Base-by-base conservation (phyloP, 2,797 vertebrate species). In the Acrocephalus scirpaceus region DNA sequence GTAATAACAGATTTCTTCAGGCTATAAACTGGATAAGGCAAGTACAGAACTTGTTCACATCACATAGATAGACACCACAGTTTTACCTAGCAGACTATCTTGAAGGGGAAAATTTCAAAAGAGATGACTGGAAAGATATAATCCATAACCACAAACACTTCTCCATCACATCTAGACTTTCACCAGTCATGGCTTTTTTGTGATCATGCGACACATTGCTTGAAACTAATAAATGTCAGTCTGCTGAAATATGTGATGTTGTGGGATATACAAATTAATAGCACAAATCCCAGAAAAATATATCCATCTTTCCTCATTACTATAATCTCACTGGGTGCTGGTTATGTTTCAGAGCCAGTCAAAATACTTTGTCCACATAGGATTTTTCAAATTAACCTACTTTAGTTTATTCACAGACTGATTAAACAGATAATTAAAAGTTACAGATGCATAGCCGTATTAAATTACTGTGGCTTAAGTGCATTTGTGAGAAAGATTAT, bases 341-440 rank as follows among this genome's bases (percentile, higher is more conserved):
- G 42, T 58, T 95, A 22, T 54, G 27, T 92, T 97, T 97, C 90
- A 96, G 84, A 97, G 82, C 38, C 74, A 95, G 90, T 95, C 80
- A 93, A 96, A 97, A 97, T 80, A 92, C 89, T 97, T 96, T 10
- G 10, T 96, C 22, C 83, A 95, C 96, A 77, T 69, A 97, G 64
- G 73, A 95, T 96, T 96, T 96, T 78, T 94, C 72, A 97, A 98
- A 97, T 96, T 97, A 97, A 97, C 93, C 87, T 95, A 96, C 93
- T 96, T 97, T 91, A 89, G 81, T 95, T 97, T 97, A 96, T 97
- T 96, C 94, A 95, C 79, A 94, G 90, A 40, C 96, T 97, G 95
- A 98, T 97, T 97, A 97, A 96, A 97, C 53, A 97, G 91, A 97
- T 97, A 97, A 97, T 97, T 97, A 97, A 97, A 98, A 97, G 78